Conservation (phyloP, 2,113 vertebrate species). For the Cochlearius cochlearius region DNA sequence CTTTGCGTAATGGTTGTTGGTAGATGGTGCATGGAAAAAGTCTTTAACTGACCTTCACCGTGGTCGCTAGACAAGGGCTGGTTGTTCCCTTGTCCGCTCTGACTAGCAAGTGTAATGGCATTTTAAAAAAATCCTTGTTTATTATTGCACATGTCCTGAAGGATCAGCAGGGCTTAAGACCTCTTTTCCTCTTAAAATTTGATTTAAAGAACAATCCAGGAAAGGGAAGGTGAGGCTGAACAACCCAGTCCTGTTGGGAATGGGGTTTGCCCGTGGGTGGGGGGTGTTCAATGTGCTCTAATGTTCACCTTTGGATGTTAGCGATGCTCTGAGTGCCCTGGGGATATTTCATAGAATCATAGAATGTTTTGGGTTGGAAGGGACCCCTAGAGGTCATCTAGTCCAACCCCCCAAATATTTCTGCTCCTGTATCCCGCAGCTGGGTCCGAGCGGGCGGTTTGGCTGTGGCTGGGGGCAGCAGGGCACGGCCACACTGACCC, state of each 20-base stretch:
- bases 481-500: too few relatives aligned
- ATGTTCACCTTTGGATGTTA: background rate
- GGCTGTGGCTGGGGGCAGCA: background rate
- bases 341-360: background rate
- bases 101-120: background rate
- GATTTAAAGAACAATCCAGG: background rate
- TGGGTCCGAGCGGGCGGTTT: background rate
- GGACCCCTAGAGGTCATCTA: too few relatives aligned
- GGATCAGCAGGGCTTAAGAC: background rate
- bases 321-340: background rate
- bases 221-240: background rate
- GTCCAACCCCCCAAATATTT: too few relatives aligned
- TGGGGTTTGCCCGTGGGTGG: background rate
- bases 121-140: background rate
- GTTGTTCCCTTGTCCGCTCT: background rate
- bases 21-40: background rate
- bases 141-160: background rate
- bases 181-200: background rate
- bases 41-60: background rate
- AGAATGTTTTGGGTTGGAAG: too few relatives aligned
- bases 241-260: background rate
- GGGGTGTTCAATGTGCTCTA: background rate
- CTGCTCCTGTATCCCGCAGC: background rate
- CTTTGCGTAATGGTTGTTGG: background rate
- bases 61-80: background rate